A percentile compares a stretch with the other conserved stretches of the same genome.
Evolutionary conservation across 2,888 invertebrate genomes (phyloP).

Genomic region (Limnephilus rhombicus): DNA sequence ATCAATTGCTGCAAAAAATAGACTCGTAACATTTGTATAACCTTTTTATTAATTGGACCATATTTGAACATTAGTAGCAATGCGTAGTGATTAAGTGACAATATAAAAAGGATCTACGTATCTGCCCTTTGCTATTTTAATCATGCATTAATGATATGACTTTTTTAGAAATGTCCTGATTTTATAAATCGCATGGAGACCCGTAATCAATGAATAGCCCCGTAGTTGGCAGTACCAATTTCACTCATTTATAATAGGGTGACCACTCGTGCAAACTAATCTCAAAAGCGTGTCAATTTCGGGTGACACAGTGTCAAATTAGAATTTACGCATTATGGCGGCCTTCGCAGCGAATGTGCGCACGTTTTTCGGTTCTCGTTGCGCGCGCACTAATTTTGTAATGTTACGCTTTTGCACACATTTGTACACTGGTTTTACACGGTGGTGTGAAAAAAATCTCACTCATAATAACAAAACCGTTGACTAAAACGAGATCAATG

Average conservation of each 20-base stretch:
- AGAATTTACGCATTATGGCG: constrained; percentile 55
- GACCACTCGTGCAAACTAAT: constrained; percentile 63
- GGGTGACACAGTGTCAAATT: constrained; percentile 64
- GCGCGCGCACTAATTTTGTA: constrained; percentile 2
- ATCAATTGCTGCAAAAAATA: background rate
- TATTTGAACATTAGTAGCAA: background rate
- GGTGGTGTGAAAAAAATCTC: background rate
- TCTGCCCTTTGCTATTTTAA: background rate
- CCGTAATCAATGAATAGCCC: background rate
- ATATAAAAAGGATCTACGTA: background rate
- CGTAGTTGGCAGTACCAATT: constrained; percentile 3
- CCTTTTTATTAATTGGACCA: background rate
- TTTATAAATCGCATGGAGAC: background rate
- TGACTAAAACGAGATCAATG: no score
- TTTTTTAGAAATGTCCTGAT: background rate
- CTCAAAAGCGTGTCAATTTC: constrained; percentile 63
- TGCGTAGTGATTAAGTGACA: background rate
- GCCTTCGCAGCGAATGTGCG: background rate
- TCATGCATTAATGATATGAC: background rate
- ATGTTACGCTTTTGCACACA: background rate
- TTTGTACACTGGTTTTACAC: background rate
- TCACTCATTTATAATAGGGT: constrained; percentile 11
- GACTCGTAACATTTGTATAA: background rate
- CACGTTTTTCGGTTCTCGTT: background rate
- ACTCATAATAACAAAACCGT: no score